Conservation (phyloP, 2,113 vertebrate genomes). For the Oryzias melastigma region DNA sequence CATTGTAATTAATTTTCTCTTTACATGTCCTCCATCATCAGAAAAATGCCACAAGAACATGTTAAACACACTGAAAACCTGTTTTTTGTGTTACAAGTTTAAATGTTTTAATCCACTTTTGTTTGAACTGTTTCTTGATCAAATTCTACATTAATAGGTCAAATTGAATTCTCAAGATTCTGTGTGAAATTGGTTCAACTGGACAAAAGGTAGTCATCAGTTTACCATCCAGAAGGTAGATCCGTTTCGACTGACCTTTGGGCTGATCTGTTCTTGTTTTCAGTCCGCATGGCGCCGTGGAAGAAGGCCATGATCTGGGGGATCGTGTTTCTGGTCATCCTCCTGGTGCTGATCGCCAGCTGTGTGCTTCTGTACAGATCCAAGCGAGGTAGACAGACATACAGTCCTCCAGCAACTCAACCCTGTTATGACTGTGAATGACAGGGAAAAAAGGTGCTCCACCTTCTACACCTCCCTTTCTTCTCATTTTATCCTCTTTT, state of each 20-base stretch:
- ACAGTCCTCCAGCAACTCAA: constrained; percentile 58
- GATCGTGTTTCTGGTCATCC: constrained; percentile 44
- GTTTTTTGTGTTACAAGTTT: no score
- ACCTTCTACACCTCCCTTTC: constrained; percentile 30
- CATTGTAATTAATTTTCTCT: no score
- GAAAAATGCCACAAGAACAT: no score
- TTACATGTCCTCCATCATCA: no score
- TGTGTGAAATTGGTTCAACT: no score
- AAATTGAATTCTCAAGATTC: background rate
- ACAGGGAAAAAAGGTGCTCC: constrained; percentile 42
- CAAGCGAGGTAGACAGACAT: constrained; percentile 77
- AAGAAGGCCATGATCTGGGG: constrained; percentile 67
- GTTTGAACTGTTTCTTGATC: background rate
- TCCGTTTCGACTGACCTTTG: background rate
- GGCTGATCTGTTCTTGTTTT: constrained; percentile 11
- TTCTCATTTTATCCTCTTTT: constrained; percentile 67
- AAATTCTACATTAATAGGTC: background rate
- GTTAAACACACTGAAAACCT: no score
- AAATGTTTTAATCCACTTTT: background rate
- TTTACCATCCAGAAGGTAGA: no score
- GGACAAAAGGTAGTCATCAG: no score
- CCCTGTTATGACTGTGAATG: constrained; percentile 53
- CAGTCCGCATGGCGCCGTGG: constrained; percentile 73
- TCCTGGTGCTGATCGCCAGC: constrained; percentile 26
- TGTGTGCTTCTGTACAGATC: constrained; percentile 52